Percentiles rank a stretch among this genome's conserved stretches.
These are phyloP conservation scores for Austrolebias charrua DNA, from an alignment of 2,797 vertebrate species.

Conservation along the genomic window DNA sequence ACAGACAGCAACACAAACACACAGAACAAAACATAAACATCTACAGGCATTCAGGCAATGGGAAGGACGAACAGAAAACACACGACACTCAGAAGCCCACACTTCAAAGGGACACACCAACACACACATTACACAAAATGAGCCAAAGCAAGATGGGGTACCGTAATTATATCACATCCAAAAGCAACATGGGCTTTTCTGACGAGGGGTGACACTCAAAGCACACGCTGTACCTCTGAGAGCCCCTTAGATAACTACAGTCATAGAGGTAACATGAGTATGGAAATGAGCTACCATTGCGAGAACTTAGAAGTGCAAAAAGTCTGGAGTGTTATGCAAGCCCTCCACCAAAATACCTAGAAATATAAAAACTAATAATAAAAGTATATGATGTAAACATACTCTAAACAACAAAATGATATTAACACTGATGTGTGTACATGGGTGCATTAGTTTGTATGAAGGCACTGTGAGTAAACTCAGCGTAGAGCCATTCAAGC, in stretches of 20 bases:
- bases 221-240: slow-evolving; percentile 73
- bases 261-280: slow-evolving; percentile 78
- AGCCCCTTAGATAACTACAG: slow-evolving; percentile 73
- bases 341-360: slow-evolving; percentile 31
- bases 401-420: too few species aligned
- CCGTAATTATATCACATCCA: slow-evolving; percentile 48
- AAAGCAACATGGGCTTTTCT: slow-evolving; percentile 53
- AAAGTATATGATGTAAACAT: background rate
- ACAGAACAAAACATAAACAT: slow-evolving; percentile 66
- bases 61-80: slow-evolving; percentile 2
- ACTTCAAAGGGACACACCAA: slow-evolving; percentile 44
- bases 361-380: slow-evolving; percentile 7
- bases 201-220: slow-evolving; percentile 58
- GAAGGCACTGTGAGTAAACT: background rate
- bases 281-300: slow-evolving; percentile 64
- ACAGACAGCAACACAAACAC: slow-evolving; percentile 69
- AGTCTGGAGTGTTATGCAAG: slow-evolving; percentile 62
- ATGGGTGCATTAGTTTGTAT: background rate
- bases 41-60: slow-evolving; percentile 74
- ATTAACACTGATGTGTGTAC: background rate
- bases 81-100: slow-evolving; percentile 25
- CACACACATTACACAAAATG: slow-evolving; percentile 3
- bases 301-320: slow-evolving; percentile 55
- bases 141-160: slow-evolving; percentile 33
- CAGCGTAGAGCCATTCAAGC: background rate